Evolutionary conservation across 2,888 invertebrate genomes (phyloP), one percentile per base, ranked within the genome.

Genomic region (Drosophila mulleri): DNA sequence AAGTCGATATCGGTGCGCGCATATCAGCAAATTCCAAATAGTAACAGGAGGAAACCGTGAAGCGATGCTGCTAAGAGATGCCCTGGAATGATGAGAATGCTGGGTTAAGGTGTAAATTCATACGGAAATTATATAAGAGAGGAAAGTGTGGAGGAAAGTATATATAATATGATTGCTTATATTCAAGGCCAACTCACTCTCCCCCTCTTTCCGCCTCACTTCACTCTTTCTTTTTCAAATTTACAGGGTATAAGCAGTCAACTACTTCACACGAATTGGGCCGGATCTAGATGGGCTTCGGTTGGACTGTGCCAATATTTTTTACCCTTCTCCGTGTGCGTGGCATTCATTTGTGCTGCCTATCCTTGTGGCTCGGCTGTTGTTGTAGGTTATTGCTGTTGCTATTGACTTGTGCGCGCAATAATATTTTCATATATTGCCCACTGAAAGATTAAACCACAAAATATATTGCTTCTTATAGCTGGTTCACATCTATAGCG

Each of bases 401-500:
- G 48, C 48, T 50, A 50, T 50, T 23, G 64, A 42, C 57, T 52
- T 62, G 47, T 48, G 69, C 74, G 59, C 26, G 66, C 29, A 75
- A 67, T 72, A 78, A 75, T 70, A 75, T 78, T 78, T 66, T 72
- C 74, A 78, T 77, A 77, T 75, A 78, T 75, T 75, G 75, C 48
- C 48, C 11, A 50, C 48, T 50, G 32, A 50, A 50, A 50, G 48
- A 50, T 50, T 50, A 50, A 50, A 50, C 48, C 48, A 50, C 32
- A 32, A 50, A 18, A 50, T 50, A 50, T 50, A 50, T 50, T 50
- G 48, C 48, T 7, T 29, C 29, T 50, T 12, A 50, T 32, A 50
- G 48, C 18, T 12, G 12, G 18, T 1, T 32, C 48, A 50, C 18
- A 50, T 18, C 3, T 29, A 29, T 48, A n/a, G 48, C 29, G 11